Evolutionary conservation across 2,888 invertebrate species (phyloP).

Genomic region (Cataglyphis livida): DNA sequence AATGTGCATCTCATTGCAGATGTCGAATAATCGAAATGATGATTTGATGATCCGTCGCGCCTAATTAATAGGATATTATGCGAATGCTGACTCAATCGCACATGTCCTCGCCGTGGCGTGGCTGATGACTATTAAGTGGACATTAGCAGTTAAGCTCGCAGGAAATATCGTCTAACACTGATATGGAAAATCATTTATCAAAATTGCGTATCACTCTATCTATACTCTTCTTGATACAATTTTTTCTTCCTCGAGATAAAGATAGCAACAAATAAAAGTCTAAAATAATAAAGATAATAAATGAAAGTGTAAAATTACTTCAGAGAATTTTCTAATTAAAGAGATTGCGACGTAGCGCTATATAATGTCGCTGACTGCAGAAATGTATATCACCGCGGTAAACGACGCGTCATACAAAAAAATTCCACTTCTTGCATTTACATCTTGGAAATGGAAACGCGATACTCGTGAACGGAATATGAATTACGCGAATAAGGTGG

Average conservation of each 20-base stretch:
- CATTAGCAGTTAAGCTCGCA: background rate
- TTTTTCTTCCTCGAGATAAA: background rate
- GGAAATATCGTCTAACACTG: background rate
- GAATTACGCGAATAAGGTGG: background rate
- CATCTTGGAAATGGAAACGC: conserved; percentile 11
- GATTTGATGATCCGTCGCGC: conserved; percentile 1
- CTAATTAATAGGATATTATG: conserved; percentile 24
- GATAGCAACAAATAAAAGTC: background rate
- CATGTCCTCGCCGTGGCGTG: background rate
- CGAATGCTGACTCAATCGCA: background rate
- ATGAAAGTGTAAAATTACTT: background rate
- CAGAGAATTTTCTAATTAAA: conserved; percentile 3
- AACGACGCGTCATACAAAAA: conserved; percentile 8
- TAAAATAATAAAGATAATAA: conserved; percentile 1
- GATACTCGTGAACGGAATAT: background rate
- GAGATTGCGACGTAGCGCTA: background rate
- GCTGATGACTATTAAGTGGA: conserved; percentile 18
- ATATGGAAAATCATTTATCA: background rate
- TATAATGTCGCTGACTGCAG: background rate
- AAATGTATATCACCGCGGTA: background rate
- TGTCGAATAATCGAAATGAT: background rate
- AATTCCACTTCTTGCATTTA: conserved; percentile 1
- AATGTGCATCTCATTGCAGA: background rate
- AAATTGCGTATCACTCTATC: background rate
- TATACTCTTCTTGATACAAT: background rate